Evolutionary conservation across 2,797 vertebrate species (phyloP).

Genomic region (Enteromius viviparus): DNA sequence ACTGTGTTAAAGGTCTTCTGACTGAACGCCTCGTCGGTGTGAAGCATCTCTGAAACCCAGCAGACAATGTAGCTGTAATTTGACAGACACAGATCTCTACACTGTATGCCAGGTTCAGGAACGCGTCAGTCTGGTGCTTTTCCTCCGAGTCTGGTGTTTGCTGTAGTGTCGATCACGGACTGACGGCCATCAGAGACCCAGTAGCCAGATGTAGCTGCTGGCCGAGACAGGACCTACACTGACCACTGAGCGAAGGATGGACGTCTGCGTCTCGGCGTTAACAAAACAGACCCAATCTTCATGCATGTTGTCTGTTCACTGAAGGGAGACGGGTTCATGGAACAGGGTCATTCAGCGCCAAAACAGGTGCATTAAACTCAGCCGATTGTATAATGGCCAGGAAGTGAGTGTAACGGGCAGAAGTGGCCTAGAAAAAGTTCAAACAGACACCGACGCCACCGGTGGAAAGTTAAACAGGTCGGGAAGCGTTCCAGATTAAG

Average conservation of each 20-base stretch:
- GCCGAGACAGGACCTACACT: constrained; percentile 97
- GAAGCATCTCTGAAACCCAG: constrained; percentile 94
- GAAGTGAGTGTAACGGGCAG: not conserved
- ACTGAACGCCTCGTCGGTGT: constrained; percentile 23
- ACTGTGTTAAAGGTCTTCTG: not conserved
- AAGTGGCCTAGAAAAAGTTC: constrained; percentile 33
- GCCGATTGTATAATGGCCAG: not conserved
- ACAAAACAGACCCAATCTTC: not conserved
- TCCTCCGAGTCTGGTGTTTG: not conserved
- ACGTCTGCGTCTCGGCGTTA: constrained; percentile 42
- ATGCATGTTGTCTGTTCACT: not conserved
- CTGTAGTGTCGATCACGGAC: not conserved
- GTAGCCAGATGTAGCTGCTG: constrained; percentile 99
- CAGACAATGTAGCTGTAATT: constrained; percentile 99
- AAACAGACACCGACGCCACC: not conserved
- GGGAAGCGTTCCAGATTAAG: constrained; percentile 29
- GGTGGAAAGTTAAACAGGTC: constrained; percentile 50
- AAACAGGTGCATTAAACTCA: not conserved
- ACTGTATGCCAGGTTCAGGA: constrained; percentile 98
- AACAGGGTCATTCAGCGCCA: not conserved
- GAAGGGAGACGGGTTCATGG: not conserved
- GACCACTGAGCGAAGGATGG: constrained; percentile 94
- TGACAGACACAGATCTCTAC: constrained; percentile 96
- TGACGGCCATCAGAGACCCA: constrained; percentile 89
- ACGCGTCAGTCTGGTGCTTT: constrained; percentile 43